These are phyloP conservation scores for Auanema sp. DNA, from an alignment of 2,888 invertebrate species.

Conservation along the genomic window DNA sequence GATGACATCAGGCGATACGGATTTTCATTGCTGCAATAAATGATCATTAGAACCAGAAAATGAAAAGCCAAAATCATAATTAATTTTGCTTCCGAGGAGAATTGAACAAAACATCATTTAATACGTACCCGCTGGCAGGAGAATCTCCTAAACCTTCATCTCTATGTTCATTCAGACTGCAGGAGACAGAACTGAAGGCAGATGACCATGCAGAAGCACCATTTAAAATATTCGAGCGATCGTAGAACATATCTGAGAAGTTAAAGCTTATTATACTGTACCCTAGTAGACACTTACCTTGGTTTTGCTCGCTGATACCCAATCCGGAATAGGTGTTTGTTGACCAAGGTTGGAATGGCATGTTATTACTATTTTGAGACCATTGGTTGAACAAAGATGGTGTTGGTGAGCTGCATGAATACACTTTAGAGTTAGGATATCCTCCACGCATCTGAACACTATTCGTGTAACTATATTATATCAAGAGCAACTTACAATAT, in stretches of 20 bases:
- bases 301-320: neutral
- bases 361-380: too few relatives aligned
- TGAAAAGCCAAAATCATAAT: too few relatives aligned
- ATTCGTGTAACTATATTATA: neutral
- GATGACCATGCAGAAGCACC: conserved; percentile 22
- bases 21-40: conserved; percentile 15
- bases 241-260: conserved; percentile 4
- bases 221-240: conserved; percentile 10
- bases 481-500: neutral
- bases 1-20: conserved; percentile 20
- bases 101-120: neutral
- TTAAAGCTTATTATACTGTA: too few relatives aligned
- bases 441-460: conserved; percentile 15
- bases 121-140: conserved; percentile 43
- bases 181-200: conserved; percentile 7
- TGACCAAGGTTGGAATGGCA: conserved; percentile 15
- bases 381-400: conserved; percentile 1
- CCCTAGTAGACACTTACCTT: conserved; percentile 1
- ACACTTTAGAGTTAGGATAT: too few relatives aligned
- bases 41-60: neutral
- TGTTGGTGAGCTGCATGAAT: neutral
- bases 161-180: neutral
- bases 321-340: conserved; percentile 15
- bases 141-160: conserved; percentile 54
- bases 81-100: neutral